Evolutionary conservation across 1,140 invertebrate genomes (phyloP), one percentile per base, ranked within the genome.

Genomic region (Papilio helenus): DNA sequence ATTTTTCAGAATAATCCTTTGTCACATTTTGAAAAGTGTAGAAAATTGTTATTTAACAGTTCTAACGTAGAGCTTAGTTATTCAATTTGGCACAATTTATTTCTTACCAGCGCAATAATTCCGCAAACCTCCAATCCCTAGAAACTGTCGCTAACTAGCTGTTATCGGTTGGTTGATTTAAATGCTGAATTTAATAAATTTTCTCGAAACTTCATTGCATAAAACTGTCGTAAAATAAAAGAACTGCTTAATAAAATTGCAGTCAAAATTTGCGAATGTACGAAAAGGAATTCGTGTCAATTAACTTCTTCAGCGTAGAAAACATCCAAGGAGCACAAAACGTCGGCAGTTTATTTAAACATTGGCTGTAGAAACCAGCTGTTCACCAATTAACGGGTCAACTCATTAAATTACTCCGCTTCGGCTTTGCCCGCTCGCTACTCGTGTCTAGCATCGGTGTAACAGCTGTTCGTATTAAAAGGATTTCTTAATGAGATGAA

Each of bases 301-400:
- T 74, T 49, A 49, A 49, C 46, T 74, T 26, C 49, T 76, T 76
- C 14, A 51, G 20, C 23, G 23, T 18, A 29, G 44, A n/a, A 26
- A 61, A 39, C 55, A 61, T 65, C 55, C 55, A 77, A 65, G 76
- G 55, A 65, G 29, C 39, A 61, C 26, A 77, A 77, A 77, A 77
- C 58, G 58, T 77, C 65, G 34, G 72, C 81, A 88, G 85, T 88
- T 88, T 88, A 90, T 90, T 90, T 87, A 89, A 87, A 88, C 87
- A 88, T 90, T 87, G 84, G 81, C 86, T 86, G 82, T 86, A 84
- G 81, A 85, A 87, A 82, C 79, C 85, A 86, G 85, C 86, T 88
- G 87, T 86, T 88, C 87, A 79, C 86, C 87, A 90, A 90, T 88
- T 90, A 90, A 86, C 87, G 86, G 86, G 84, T 88, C 87, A 87